Evolutionary conservation across 2,113 vertebrate genomes (phyloP).

Genomic region (Dolichotis patagonum): DNA sequence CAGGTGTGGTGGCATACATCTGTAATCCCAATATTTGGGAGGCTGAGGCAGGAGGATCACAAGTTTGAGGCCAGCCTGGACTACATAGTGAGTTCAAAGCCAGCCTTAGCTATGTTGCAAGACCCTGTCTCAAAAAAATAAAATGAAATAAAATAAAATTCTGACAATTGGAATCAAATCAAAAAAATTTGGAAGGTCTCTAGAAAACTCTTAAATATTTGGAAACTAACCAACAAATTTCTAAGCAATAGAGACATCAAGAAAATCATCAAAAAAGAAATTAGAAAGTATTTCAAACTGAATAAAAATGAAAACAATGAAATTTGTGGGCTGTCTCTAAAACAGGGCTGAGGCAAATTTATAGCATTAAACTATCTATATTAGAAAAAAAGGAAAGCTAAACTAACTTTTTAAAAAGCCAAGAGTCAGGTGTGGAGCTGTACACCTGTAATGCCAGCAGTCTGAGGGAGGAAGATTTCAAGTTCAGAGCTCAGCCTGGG

Average conservation of each 20-base stretch:
- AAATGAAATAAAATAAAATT: neutral
- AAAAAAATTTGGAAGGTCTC: conserved; percentile 20
- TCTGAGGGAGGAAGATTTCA: neutral
- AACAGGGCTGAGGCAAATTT: neutral
- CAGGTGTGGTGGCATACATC: neutral
- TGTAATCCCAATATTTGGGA: neutral
- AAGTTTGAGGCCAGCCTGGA: neutral
- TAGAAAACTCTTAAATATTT: neutral
- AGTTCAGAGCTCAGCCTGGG: neutral
- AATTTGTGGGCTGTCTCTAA: neutral
- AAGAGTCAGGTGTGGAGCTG: neutral
- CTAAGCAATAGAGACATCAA: conserved; percentile 13
- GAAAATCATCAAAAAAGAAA: neutral
- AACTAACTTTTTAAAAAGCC: neutral
- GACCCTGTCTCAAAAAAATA: neutral
- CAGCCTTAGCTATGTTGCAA: neutral
- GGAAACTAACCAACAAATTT: conserved; percentile 19
- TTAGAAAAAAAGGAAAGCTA: neutral
- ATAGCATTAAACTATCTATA: neutral
- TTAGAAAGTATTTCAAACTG: neutral
- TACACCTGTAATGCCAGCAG: neutral
- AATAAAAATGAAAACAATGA: neutral
- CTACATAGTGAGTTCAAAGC: neutral
- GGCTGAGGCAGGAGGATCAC: neutral
- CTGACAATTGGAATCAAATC: conserved; percentile 12